Conservation (phyloP, 35 echinoderm and acorn worm species). For the Ophioderma brevispina region DNA sequence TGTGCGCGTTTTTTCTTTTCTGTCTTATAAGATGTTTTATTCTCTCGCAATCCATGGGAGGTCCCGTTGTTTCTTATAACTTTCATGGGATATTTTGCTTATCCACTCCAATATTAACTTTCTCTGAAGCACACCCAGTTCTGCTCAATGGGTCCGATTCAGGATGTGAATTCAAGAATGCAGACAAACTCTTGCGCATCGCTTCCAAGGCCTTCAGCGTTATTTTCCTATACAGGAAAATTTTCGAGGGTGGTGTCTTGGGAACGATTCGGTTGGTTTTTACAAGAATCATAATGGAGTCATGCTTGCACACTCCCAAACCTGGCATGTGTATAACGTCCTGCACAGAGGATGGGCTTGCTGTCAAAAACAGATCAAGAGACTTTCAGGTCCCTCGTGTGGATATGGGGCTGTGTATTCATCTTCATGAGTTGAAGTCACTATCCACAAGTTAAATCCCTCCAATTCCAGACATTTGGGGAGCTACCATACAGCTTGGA, state of each 20-base stretch:
- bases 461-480: background rate
- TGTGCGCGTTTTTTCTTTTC: slow-evolving; percentile 42
- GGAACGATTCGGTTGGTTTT: background rate
- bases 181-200: background rate
- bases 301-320: slow-evolving; percentile 43
- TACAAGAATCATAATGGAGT: slow-evolving; percentile 19
- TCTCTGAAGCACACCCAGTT: slow-evolving; percentile 25
- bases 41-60: slow-evolving; percentile 46
- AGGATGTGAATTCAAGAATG: slow-evolving; percentile 4
- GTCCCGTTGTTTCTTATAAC: slow-evolving; percentile 2
- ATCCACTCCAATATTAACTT: slow-evolving; percentile 2
- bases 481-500: background rate
- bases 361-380: background rate
- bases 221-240: slow-evolving; percentile 5
- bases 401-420: background rate
- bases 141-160: background rate
- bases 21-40: slow-evolving; percentile 11
- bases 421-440: slow-evolving; percentile 25
- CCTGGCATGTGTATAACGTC: slow-evolving; percentile 44
- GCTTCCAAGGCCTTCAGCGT: background rate
- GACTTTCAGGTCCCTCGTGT: slow-evolving; percentile 25
- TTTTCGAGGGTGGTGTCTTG: background rate
- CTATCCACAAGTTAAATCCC: slow-evolving; percentile 20
- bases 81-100: slow-evolving; percentile 24
- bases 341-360: slow-evolving; percentile 8